A percentile compares a stretch with the other conserved stretches of the same genome.
These are phyloP conservation scores for Camponotus vicinus DNA, from an alignment of 1,140 invertebrate genomes.

Conservation along the genomic window DNA sequence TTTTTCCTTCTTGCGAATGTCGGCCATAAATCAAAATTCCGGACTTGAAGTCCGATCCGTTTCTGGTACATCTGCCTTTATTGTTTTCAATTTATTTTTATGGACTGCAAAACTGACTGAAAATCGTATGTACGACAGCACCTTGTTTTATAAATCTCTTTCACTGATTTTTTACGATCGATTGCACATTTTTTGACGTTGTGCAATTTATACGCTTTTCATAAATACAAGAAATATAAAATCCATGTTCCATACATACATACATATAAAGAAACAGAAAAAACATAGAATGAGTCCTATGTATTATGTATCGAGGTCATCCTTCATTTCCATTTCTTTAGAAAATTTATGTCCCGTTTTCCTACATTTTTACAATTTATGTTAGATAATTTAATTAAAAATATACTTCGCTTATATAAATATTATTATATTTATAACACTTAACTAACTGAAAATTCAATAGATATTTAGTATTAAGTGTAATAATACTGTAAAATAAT, in stretches of 20 bases:
- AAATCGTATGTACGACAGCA: constrained; percentile 25
- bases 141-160: constrained; percentile 29
- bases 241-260: no score
- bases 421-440: not conserved
- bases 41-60: not conserved
- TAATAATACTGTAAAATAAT: not conserved
- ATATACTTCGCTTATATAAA: not conserved
- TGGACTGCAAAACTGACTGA: constrained; percentile 34
- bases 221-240: constrained; percentile 6
- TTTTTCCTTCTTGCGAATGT: constrained; percentile 12
- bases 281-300: not conserved
- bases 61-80: constrained; percentile 21
- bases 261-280: not conserved
- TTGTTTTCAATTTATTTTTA: constrained; percentile 31
- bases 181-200: constrained; percentile 6
- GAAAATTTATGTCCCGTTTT: not conserved
- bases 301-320: constrained; percentile 33
- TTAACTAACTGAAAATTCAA: not conserved
- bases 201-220: constrained; percentile 21
- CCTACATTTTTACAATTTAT: not conserved
- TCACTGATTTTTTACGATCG: constrained; percentile 3
- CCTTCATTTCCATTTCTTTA: not conserved
- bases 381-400: not conserved
- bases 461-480: not conserved
- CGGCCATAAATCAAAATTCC: not conserved